Percentiles rank a stretch among this genome's conserved stretches.
Evolutionary conservation across 37 sponge, comb jelly and placozoan species (phyloP).

Genomic region (Oopsacas minuta): DNA sequence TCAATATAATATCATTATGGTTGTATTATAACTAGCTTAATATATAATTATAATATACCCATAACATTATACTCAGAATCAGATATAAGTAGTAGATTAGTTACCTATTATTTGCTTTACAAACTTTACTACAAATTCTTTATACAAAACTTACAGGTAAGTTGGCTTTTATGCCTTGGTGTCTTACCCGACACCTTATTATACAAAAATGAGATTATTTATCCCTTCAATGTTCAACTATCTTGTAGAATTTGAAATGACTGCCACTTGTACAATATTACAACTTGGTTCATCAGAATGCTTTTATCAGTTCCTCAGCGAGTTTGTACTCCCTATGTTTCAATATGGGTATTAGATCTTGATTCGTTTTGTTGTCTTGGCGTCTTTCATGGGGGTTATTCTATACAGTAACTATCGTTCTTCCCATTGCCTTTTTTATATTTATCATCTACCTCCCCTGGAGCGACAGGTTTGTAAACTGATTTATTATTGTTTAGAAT

Average conservation of each 20-base stretch:
- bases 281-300: too few relatives aligned
- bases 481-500: not conserved
- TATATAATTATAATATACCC: not conserved
- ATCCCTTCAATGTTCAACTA: too few relatives aligned
- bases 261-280: too few relatives aligned
- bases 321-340: too few relatives aligned
- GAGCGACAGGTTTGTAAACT: too few relatives aligned
- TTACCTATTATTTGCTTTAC: not conserved
- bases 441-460: not conserved
- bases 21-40: not conserved
- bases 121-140: not conserved
- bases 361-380: too few relatives aligned
- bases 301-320: too few relatives aligned
- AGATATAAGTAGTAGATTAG: not conserved
- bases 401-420: too few relatives aligned
- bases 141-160: not conserved
- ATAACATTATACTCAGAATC: not conserved
- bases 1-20: not conserved
- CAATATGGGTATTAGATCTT: too few relatives aligned
- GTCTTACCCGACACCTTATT: not conserved
- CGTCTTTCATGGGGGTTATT: too few relatives aligned
- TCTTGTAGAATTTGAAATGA: too few relatives aligned
- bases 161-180: not conserved
- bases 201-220: not conserved
- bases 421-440: too few relatives aligned